A percentile compares a stretch with the other conserved stretches of the same genome.
These are phyloP conservation scores for Druceiella hillmani DNA, from an alignment of 2,888 invertebrate genomes.

Conservation along the genomic window DNA sequence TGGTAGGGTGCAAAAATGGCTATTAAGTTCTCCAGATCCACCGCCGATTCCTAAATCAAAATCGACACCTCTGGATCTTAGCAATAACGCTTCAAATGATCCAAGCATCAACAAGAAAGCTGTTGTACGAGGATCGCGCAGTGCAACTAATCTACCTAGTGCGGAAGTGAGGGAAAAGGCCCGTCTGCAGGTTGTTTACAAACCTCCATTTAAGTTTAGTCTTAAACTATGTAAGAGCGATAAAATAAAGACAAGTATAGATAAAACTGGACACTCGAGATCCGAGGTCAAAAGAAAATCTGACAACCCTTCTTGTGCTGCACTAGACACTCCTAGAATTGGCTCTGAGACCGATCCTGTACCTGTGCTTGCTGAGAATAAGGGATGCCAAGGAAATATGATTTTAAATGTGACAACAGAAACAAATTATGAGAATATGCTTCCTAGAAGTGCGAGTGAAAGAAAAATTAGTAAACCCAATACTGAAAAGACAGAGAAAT, in stretches of 20 bases:
- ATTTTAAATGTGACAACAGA: too few species aligned
- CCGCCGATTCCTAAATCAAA: slow-evolving; percentile 72
- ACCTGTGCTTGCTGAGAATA: too few species aligned
- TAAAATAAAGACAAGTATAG: slow-evolving; percentile 58
- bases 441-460: slow-evolving; percentile 44
- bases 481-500: slow-evolving; percentile 33
- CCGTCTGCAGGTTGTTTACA: slow-evolving; percentile 78
- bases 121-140: slow-evolving; percentile 56
- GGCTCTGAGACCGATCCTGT: too few species aligned
- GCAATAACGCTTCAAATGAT: slow-evolving; percentile 49
- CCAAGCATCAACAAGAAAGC: too few species aligned
- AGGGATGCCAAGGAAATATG: too few species aligned
- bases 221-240: slow-evolving; percentile 70
- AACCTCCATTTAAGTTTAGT: slow-evolving; percentile 83
- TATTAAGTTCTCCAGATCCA: slow-evolving; percentile 65
- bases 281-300: slow-evolving; percentile 25
- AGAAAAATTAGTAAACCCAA: slow-evolving; percentile 39
- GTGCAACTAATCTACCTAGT: slow-evolving; percentile 63
- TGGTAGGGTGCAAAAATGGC: slow-evolving; percentile 83
- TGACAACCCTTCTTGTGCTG: slow-evolving; percentile 18
- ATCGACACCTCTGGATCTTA: slow-evolving; percentile 73
- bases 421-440: slow-evolving; percentile 42
- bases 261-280: slow-evolving; percentile 46
- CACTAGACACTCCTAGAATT: slow-evolving; percentile 34
- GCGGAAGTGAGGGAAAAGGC: slow-evolving; percentile 59